Percentiles rank a stretch among this genome's conserved stretches.
Evolutionary conservation across 2,113 vertebrate genomes (phyloP).

Genomic region (Cacatua alba): DNA sequence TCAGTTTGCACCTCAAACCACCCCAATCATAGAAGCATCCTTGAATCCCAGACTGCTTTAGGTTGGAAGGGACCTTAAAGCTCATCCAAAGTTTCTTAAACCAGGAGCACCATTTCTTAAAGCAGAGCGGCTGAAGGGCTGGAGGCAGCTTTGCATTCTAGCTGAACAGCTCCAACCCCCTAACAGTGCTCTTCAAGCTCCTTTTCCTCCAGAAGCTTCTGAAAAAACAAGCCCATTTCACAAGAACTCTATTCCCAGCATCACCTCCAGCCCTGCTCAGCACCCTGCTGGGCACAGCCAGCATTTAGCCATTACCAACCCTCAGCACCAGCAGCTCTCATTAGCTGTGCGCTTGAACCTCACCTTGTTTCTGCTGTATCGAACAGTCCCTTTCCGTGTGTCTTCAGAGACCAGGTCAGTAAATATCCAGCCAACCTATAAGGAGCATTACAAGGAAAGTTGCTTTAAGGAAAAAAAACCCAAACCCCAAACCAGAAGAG

Average conservation of each 20-base stretch:
- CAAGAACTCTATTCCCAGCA: neutral
- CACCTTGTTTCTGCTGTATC: constrained; percentile 93
- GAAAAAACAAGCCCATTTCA: neutral
- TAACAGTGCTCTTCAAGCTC: neutral
- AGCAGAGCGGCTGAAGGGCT: neutral
- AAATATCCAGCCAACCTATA: constrained; percentile 98
- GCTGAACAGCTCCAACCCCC: neutral
- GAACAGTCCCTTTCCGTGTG: constrained; percentile 94
- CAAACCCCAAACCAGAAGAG: neutral
- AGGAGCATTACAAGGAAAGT: neutral
- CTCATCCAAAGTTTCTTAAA: neutral
- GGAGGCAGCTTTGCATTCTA: neutral
- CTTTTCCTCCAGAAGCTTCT: neutral
- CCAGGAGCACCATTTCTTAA: neutral
- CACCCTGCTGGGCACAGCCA: neutral
- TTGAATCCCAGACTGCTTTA: neutral
- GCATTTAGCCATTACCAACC: neutral
- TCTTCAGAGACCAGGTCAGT: constrained; percentile 96
- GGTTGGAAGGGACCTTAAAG: neutral
- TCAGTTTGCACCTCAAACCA: neutral
- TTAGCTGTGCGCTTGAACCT: neutral
- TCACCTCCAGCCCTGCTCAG: neutral
- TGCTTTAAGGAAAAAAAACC: neutral
- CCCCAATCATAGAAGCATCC: neutral
- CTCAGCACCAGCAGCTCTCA: neutral